These are phyloP conservation scores for Okamejei kenojei DNA, from an alignment of 2,797 vertebrate genomes.

Conservation along the genomic window DNA sequence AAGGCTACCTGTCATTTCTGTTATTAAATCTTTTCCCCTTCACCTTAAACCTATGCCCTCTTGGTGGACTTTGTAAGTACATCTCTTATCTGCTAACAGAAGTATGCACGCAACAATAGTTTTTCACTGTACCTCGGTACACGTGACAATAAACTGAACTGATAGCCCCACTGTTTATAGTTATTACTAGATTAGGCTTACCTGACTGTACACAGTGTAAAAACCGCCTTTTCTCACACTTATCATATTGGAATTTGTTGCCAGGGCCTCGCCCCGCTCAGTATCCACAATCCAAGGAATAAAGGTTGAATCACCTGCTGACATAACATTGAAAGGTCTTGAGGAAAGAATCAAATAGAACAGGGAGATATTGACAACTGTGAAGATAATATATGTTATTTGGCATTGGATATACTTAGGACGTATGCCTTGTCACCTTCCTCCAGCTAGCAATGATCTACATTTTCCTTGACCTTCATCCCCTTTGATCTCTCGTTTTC, in stretches of 20 bases:
- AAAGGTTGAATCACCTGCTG: conserved; percentile 19
- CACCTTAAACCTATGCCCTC: too few species aligned
- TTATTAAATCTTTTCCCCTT: too few species aligned
- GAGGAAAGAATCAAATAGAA: neutral
- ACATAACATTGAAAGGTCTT: neutral
- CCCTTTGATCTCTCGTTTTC: too few species aligned
- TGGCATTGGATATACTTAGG: too few species aligned
- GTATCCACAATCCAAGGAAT: conserved; percentile 35
- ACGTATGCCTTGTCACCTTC: too few species aligned
- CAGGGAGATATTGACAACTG: neutral
- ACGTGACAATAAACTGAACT: too few species aligned
- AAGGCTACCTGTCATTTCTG: too few species aligned
- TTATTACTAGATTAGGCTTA: neutral
- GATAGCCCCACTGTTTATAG: neutral
- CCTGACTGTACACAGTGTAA: conserved; percentile 36
- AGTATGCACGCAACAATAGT: too few species aligned
- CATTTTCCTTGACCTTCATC: too few species aligned
- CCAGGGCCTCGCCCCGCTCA: neutral
- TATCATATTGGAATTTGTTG: neutral
- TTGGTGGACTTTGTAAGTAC: neutral
- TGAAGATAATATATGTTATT: neutral
- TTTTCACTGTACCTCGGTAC: too few species aligned
- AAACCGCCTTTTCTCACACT: neutral
- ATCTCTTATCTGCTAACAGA: neutral
- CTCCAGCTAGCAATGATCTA: too few species aligned